Evolutionary conservation across 2,113 vertebrate species (phyloP).

Genomic region (Equus przewalskii): DNA sequence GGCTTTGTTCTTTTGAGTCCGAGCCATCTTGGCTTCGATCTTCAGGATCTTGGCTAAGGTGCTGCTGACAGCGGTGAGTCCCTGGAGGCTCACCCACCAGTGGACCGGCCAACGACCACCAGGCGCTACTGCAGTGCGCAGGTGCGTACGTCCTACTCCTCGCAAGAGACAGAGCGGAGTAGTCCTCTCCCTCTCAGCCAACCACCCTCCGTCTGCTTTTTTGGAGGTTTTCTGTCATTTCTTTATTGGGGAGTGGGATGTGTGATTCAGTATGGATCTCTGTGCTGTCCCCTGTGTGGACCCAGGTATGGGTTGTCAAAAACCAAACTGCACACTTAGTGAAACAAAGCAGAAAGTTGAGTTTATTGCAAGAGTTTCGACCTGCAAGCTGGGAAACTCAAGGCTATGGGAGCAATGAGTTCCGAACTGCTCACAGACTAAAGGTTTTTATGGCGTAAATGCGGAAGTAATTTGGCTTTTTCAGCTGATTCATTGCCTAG

Average conservation of each 20-base stretch:
- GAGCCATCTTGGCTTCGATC: slow-evolving; percentile 96
- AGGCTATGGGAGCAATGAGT: accelerated
- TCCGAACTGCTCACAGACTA: neutral
- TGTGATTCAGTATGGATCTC: slow-evolving; percentile 2
- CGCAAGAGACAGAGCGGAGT: accelerated
- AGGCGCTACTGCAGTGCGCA: neutral
- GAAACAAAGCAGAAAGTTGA: neutral
- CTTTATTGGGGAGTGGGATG: slow-evolving; percentile 75
- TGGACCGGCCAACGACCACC: accelerated
- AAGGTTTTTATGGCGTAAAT: neutral
- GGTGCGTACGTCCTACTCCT: neutral
- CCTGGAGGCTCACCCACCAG: accelerated
- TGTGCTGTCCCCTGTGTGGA: neutral
- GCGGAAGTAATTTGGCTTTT: neutral
- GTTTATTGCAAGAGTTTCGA: neutral
- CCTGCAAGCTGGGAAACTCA: neutral
- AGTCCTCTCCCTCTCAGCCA: neutral
- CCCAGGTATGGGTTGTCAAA: neutral
- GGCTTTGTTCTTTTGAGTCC: slow-evolving; percentile 96
- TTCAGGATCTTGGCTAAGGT: slow-evolving; percentile 94
- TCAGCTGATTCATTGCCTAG: neutral
- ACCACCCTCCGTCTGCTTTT: neutral
- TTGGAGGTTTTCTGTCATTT: slow-evolving; percentile 53
- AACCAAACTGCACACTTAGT: neutral
- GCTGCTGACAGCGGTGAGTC: slow-evolving; percentile 87